These are phyloP conservation scores for Cyrtorhinus lividipennis DNA, from an alignment of 1,140 invertebrate species.

Conservation along the genomic window DNA sequence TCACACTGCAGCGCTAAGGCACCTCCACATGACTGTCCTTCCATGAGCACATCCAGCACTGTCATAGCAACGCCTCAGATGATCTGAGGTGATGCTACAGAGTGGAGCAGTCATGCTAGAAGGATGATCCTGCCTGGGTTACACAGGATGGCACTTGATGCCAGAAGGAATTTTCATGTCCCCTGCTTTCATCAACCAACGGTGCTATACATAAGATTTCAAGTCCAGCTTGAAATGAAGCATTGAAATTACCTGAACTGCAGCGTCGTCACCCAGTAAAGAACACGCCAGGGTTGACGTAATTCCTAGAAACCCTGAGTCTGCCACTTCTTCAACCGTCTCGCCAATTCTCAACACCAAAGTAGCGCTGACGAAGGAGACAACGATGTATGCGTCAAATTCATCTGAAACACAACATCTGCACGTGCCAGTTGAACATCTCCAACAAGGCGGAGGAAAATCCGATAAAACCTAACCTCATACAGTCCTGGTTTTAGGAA, in stretches of 20 bases:
- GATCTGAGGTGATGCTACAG: background rate
- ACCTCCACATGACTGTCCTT: background rate
- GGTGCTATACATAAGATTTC: no score
- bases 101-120: background rate
- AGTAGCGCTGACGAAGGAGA: slow-evolving; percentile 99
- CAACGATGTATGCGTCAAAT: slow-evolving; percentile 99
- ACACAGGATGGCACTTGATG: no score
- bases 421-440: slow-evolving; percentile 27
- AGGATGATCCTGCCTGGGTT: no score
- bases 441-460: no score
- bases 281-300: slow-evolving; percentile 95
- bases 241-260: slow-evolving; percentile 92
- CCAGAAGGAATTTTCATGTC: no score
- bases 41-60: background rate
- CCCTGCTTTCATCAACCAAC: no score
- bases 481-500: background rate
- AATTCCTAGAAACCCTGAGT: slow-evolving; percentile 97
- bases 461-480: no score
- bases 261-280: slow-evolving; percentile 89
- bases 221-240: no score
- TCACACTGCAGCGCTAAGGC: slow-evolving; percentile 11
- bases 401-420: slow-evolving; percentile 67
- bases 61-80: background rate
- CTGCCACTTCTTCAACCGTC: slow-evolving; percentile 99
- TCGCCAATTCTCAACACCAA: slow-evolving; percentile 98